A percentile compares a stretch with the other conserved stretches of the same genome.
These are phyloP conservation scores for Marronus borbonicus DNA, from an alignment of 2,888 invertebrate genomes.

Conservation along the genomic window DNA sequence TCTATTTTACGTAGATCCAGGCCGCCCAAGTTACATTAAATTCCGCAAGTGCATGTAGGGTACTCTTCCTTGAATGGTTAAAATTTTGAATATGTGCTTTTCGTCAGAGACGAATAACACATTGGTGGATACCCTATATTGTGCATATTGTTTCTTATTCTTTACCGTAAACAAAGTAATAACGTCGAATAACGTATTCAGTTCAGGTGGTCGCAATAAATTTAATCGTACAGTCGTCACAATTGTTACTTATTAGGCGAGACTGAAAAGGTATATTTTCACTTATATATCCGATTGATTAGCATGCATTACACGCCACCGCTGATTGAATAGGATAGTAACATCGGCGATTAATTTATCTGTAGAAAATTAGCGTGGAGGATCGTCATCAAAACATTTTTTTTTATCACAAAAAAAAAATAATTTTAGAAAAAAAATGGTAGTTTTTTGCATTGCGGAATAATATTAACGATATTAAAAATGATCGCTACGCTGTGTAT, in stretches of 20 bases:
- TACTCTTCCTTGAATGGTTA: too few relatives aligned
- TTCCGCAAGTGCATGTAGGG: too few relatives aligned
- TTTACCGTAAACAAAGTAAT: neutral
- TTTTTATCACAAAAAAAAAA: too few relatives aligned
- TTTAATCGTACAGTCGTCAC: neutral
- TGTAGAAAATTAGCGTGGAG: too few relatives aligned
- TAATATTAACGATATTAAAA: too few relatives aligned
- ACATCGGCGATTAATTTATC: too few relatives aligned
- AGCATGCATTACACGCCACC: neutral
- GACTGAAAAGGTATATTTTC: neutral
- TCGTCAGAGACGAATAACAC: neutral
- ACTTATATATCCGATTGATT: neutral
- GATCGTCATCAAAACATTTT: too few relatives aligned
- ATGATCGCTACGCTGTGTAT: too few relatives aligned
- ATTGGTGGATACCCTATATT: neutral
- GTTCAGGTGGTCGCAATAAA: neutral
- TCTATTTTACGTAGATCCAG: too few relatives aligned
- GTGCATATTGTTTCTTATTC: neutral
- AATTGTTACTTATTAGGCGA: constrained; percentile 14
- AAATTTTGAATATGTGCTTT: neutral
- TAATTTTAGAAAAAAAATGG: too few relatives aligned
- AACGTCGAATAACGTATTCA: neutral
- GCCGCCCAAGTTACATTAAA: too few relatives aligned
- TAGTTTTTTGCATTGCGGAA: too few relatives aligned
- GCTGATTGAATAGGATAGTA: neutral